A percentile compares a stretch with the other conserved stretches of the same genome.
Evolutionary conservation across 2,888 invertebrate species (phyloP).

Genomic region (Stenodema calcarata): DNA sequence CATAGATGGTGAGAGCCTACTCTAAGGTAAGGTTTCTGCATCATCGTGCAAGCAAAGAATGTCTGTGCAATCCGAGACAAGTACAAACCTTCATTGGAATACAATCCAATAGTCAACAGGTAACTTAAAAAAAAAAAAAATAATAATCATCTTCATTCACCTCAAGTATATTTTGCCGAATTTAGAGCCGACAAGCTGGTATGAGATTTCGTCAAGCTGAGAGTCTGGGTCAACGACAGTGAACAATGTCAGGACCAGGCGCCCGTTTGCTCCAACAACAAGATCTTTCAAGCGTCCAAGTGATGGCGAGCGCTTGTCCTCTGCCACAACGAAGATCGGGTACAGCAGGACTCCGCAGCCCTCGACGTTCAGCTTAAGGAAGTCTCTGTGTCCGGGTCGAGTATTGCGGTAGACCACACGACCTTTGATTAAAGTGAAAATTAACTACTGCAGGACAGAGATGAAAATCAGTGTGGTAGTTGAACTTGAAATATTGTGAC

Average conservation of each 20-base stretch:
- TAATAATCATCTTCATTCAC: too few relatives aligned
- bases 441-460: too few relatives aligned
- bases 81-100: too few relatives aligned
- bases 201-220: slow-evolving; percentile 23
- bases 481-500: too few relatives aligned
- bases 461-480: neutral
- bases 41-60: too few relatives aligned
- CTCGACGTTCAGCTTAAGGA: slow-evolving; percentile 30
- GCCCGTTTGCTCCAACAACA: neutral
- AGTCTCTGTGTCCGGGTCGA: slow-evolving; percentile 17
- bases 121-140: too few relatives aligned
- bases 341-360: slow-evolving; percentile 24
- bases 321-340: slow-evolving; percentile 33
- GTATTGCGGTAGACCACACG: slow-evolving; percentile 35
- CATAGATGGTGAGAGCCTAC: too few relatives aligned
- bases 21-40: too few relatives aligned
- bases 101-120: too few relatives aligned
- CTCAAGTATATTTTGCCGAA: slow-evolving; percentile 35
- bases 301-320: slow-evolving; percentile 3
- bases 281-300: slow-evolving; percentile 13
- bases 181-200: neutral
- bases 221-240: slow-evolving; percentile 32
- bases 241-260: neutral
- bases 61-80: too few relatives aligned
- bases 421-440: too few relatives aligned